Conservation (phyloP, 2,888 invertebrate genomes). For the Apodemia zela region DNA sequence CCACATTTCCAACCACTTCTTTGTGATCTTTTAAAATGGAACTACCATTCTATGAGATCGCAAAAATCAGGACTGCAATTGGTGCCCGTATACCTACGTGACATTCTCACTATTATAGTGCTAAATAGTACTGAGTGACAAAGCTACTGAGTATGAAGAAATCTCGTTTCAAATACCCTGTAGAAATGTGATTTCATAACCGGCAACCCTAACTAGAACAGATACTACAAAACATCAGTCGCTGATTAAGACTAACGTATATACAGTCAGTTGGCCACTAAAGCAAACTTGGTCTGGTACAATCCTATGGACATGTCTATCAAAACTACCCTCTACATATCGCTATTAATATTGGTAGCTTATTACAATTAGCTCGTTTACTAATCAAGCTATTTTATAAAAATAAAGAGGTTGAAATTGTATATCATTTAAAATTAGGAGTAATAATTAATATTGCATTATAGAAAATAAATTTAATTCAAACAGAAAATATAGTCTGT, state of each 20-base stretch:
- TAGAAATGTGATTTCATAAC: conserved; percentile 8
- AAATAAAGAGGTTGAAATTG: background rate
- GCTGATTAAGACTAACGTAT: conserved; percentile 11
- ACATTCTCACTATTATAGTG: background rate
- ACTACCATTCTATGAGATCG: background rate
- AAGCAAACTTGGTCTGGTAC: conserved; percentile 13
- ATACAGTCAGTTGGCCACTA: conserved; percentile 7
- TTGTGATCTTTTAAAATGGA: too few species aligned
- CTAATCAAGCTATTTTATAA: background rate
- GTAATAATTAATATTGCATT: too few species aligned
- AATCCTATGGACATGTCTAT: conserved; percentile 12
- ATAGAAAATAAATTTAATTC: too few species aligned
- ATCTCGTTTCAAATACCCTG: conserved; percentile 5
- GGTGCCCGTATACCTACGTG: background rate
- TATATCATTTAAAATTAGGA: background rate
- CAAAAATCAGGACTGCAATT: background rate
- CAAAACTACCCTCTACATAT: conserved; percentile 3
- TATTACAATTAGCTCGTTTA: background rate
- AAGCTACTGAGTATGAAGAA: conserved; percentile 1
- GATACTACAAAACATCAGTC: conserved; percentile 13
- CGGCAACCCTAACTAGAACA: conserved; percentile 10
- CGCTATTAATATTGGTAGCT: background rate
- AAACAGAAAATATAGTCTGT: too few species aligned
- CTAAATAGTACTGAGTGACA: background rate
- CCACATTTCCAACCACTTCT: too few species aligned